Evolutionary conservation across 53 echinoderm and acorn worm genomes (phyloP), one percentile per base, ranked within the genome.

Genomic region (Hippasteria phrygiana): DNA sequence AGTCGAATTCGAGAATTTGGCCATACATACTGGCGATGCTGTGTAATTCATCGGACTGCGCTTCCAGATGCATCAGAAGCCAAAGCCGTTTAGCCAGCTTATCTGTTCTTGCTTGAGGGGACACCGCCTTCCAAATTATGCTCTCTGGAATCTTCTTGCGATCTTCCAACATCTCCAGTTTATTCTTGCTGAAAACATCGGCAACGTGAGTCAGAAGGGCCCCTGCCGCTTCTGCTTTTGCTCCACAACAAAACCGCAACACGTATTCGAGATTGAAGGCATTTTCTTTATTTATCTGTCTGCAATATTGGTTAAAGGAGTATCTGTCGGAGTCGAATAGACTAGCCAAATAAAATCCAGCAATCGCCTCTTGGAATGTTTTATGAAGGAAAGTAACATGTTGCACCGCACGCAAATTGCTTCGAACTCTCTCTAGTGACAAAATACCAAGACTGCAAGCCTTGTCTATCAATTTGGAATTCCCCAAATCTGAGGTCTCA

Each of bases 321-420:
- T 4, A 39, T 4, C 22, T 35, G 62, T 86, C 87, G 0, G 35
- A 24, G 1, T 66, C 67, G 36, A 46, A 28, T 14, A 84, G 69
- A 47, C 70, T 69, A 45, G 84, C 84, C 84, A 6, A 84, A 28
- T 84, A 84, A 33, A 67, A 43, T 18, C 66, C 70, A 29, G 84
- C 84, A 84, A 66, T 67, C 2, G 42, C 66, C 26, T 84, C 84
- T 53, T 84, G 84, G 50, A 70, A 43, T 18, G 84, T 67, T 55
- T 84, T 84, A 50, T 84, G 84, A 14, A 84, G 1, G 70, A 84
- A 84, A 27, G 66, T 67, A 2, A 84, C 84, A 3, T 37, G 0
- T 17, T 43, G 46, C 2, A 70, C 14, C 35, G 69, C 14, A 17
- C 12, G 46, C 31, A 24, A 22, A 20, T 66, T 53, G 2, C 34